Base-by-base conservation (phyloP, 2,797 vertebrate genomes). In the Syngnathus acus region DNA sequence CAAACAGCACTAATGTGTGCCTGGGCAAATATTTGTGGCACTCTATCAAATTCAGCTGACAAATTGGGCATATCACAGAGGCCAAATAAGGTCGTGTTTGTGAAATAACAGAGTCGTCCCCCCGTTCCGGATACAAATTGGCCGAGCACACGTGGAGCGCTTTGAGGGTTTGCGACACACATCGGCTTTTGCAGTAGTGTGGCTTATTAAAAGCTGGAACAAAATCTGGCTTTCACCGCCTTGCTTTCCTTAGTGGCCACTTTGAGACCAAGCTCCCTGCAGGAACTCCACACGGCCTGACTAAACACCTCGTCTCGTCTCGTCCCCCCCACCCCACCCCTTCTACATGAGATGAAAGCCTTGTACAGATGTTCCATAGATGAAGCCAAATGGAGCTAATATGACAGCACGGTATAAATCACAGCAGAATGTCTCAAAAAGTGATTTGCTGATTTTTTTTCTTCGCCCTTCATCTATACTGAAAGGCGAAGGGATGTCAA, bases 11-110 rank as follows among this genome's bases (percentile, higher is more conserved):
- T 80, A 86, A 88, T 78, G 79, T 84, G 81, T 87, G 83, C 83
- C 71, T 76, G 68, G 72, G 88, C 81, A 90, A 92, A 92, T 91
- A 91, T 92, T 91, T 91, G 87, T 81, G 60, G 81, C 73, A 65
- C 86, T 90, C 86, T 89, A 91, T 90, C 88, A 87, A 90, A 89
- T 89, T 85, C 84, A 62, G 79, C 84, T 75, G 72, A 84, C 87
- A 87, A 91, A 90, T 91, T 85, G 86, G 80, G 84, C 79, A 82
- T 87, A 89, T 91, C 87, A 85, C 72, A 84, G 84, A 78, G 85
- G 89, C 86, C 88, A 91, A 89, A 88, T 77, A 80, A 86, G 88
- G 88, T 89, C 77, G 70, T 16, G 32, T 75, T 68, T 86, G 81
- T 85, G 82, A 88, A 89, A 85, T 84, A 86, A 85, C 87, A 23